phyloP scores from a whole-genome alignment of 2,113 vertebrate species.

The Pseudopodoces humilis region DNA sequence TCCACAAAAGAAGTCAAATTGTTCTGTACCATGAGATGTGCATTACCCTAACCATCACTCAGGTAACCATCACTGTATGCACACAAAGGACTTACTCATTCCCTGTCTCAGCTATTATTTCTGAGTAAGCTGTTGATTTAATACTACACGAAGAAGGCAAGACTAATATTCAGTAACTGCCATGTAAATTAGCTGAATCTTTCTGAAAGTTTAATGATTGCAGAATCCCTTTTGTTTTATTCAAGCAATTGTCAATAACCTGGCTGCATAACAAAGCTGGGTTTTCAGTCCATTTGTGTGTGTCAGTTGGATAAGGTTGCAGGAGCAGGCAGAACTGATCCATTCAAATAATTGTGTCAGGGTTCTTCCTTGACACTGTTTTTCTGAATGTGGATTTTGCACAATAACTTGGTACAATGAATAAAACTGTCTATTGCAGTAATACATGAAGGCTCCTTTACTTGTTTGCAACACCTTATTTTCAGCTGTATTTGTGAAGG shows the following conservation, averaged over 20 bases:
- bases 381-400: not conserved
- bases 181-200: not conserved
- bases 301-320: not conserved
- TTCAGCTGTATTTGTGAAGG: not conserved
- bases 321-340: not conserved
- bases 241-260: not conserved
- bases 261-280: not conserved
- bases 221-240: not conserved
- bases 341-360: not conserved
- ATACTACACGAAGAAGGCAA: not conserved
- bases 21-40: not conserved
- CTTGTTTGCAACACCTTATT: not conserved
- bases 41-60: not conserved
- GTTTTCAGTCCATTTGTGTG: not conserved
- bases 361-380: not conserved
- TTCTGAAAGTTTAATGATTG: not conserved
- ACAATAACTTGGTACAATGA: not conserved
- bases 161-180: not conserved
- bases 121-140: conserved; percentile 16
- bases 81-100: not conserved
- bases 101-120: not conserved
- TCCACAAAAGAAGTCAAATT: not conserved
- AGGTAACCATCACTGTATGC: not conserved
- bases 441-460: not conserved
- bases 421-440: not conserved